Conservation (phyloP, 2,113 vertebrate genomes). For the Platysteira castanea region DNA sequence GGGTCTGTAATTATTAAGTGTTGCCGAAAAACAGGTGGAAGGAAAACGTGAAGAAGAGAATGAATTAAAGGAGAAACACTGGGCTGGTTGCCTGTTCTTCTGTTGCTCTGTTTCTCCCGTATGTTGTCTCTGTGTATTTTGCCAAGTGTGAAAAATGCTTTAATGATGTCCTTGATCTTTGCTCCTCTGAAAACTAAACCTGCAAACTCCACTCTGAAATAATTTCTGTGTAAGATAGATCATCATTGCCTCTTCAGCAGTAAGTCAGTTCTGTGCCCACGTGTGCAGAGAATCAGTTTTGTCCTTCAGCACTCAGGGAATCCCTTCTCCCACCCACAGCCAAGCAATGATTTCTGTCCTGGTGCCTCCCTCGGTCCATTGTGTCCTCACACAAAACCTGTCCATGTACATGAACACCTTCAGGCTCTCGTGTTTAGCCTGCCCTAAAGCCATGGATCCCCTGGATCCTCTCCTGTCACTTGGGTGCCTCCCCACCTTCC, state of each 20-base stretch:
- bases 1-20: background rate
- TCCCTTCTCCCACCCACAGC: background rate
- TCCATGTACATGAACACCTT: fast-evolving
- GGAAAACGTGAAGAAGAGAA: background rate
- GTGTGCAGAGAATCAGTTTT: background rate
- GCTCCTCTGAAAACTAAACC: background rate
- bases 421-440: background rate
- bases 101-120: background rate
- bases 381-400: background rate
- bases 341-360: background rate
- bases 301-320: background rate
- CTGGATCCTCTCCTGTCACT: background rate
- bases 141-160: background rate
- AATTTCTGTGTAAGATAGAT: background rate
- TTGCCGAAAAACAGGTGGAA: background rate
- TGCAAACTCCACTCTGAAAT: background rate
- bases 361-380: background rate
- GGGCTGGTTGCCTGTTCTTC: background rate
- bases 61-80: background rate
- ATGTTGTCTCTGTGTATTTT: background rate
- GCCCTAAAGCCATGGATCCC: fast-evolving
- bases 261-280: background rate
- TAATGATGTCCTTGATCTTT: background rate
- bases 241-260: background rate
- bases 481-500: background rate